A percentile compares a stretch with the other conserved stretches of the same genome.
phyloP scores from a whole-genome alignment of 1,140 invertebrate genomes.

The Heterodera carotae region DNA sequence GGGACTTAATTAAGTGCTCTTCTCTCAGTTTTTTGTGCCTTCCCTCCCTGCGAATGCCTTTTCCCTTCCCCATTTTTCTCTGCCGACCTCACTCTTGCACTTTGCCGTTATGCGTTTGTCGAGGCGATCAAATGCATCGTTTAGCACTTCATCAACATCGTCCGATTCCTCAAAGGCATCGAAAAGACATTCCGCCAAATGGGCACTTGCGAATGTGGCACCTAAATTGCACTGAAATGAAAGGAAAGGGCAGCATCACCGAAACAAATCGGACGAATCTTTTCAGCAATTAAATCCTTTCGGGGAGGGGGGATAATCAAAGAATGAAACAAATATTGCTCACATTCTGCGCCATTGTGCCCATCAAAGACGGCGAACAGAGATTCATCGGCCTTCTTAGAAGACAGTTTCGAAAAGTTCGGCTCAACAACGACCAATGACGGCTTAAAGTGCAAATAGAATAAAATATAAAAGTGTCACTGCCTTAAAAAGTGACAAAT shows the following conservation, averaged over 20 bases:
- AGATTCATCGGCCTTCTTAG: not conserved
- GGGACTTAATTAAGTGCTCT: too few species aligned
- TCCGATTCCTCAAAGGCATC: conserved; percentile 2
- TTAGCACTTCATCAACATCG: not conserved
- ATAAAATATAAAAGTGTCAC: not conserved
- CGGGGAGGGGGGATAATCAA: too few species aligned
- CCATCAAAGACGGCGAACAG: conserved; percentile 37
- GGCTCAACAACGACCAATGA: conserved; percentile 20
- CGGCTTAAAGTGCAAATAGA: conserved; percentile 18
- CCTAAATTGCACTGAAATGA: too few species aligned
- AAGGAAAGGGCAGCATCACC: too few species aligned
- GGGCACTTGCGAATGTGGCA: conserved; percentile 23
- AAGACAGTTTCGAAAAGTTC: not conserved
- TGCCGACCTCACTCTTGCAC: conserved; percentile 8
- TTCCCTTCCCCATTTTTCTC: too few species aligned
- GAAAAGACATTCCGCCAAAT: conserved; percentile 24
- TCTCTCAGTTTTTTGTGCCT: too few species aligned
- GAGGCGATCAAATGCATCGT: not conserved
- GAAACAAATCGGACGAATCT: too few species aligned
- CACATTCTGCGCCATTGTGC: conserved; percentile 31
- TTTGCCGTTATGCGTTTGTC: conserved; percentile 9
- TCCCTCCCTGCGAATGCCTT: too few species aligned
- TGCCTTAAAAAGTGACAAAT: not conserved
- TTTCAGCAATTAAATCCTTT: too few species aligned
- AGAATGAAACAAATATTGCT: not conserved